Evolutionary conservation across 2,888 invertebrate species (phyloP), one percentile per base, ranked within the genome.

Genomic region (Drosophila yooni): DNA sequence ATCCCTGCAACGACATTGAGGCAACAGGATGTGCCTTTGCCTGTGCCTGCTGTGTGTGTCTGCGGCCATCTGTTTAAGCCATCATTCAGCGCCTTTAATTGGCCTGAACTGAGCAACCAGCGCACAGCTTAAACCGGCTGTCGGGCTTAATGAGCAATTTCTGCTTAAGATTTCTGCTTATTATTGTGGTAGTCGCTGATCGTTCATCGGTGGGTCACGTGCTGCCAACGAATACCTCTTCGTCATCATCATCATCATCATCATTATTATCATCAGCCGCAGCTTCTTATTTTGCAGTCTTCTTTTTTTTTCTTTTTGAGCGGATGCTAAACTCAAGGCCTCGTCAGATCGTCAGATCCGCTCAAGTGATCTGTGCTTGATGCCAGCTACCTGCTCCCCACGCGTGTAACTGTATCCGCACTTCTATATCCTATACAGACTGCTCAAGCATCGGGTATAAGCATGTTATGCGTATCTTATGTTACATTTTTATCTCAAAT

Each of bases 1-100:
- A 73, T 88, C 88, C 82, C 85, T 75, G 57, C 31, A 60, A 67
- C 46, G 82, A 78, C 79, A 82, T 79, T 79, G 74, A 46, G 51
- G 11, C 10, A 73, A 57, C 88, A 83, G 83, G 88, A 89, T 88
- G 73, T 43, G 40, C 15, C 15, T 33, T 10, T 11, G 3, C 27
- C 27, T 27, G 27, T 3, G 33, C 33, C 11, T 33, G 33, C 0
- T 33, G 3, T 33, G 33, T 33, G 33, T 33, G 33, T 33, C 11
- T 33, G 33, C 33, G 0, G 33, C 3, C 51, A 50, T 33, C 74
- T 53, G 62, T 63, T 74, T 40, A 7, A 46, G 74, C 38, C 79
- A 71, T 74, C 54, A 68, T 33, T 63, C 50, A 51, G 53, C 50
- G 25, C 34, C 52, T 52, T 67, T 74, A 81, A 83, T 82, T 88